Evolutionary conservation across 2,888 invertebrate genomes (phyloP).

Genomic region (Cacoxenus indagator): DNA sequence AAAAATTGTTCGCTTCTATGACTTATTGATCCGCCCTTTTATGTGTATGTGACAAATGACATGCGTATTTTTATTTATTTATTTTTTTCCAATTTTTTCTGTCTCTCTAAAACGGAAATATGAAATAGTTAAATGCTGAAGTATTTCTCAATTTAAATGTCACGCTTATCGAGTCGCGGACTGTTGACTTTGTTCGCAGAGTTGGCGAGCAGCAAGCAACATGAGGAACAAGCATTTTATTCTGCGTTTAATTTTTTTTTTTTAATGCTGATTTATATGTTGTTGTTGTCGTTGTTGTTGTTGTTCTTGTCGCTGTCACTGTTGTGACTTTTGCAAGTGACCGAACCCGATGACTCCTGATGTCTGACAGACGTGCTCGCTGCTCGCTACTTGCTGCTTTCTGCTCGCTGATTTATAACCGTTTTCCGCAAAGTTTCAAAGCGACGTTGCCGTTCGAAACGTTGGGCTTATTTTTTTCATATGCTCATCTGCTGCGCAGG

Average conservation of each 20-base stretch:
- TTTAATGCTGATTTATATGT: too few relatives aligned
- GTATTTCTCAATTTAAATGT: conserved; percentile 21
- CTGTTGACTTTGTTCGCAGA: not conserved
- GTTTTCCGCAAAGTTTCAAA: not conserved
- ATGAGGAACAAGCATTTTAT: not conserved
- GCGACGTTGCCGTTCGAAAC: not conserved
- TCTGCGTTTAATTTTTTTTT: not conserved
- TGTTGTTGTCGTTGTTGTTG: not conserved
- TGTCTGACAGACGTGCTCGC: not conserved
- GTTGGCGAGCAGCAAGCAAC: not conserved
- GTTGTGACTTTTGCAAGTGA: conserved; percentile 15
- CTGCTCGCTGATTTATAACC: conserved; percentile 18
- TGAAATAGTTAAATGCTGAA: conserved; percentile 17
- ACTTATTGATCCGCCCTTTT: too few relatives aligned
- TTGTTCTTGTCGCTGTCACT: not conserved
- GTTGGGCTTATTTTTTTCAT: not conserved
- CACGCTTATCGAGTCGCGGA: conserved; percentile 15
- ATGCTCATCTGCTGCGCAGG: not conserved
- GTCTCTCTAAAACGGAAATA: conserved; percentile 4
- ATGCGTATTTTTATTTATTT: not conserved
- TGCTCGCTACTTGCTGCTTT: not conserved
- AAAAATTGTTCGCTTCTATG: too few relatives aligned
- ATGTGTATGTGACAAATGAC: not conserved
- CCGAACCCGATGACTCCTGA: conserved; percentile 1
- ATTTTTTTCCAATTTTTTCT: not conserved